phyloP scores from a whole-genome alignment of 1,140 invertebrate genomes.

The Anoplophora glabripennis region DNA sequence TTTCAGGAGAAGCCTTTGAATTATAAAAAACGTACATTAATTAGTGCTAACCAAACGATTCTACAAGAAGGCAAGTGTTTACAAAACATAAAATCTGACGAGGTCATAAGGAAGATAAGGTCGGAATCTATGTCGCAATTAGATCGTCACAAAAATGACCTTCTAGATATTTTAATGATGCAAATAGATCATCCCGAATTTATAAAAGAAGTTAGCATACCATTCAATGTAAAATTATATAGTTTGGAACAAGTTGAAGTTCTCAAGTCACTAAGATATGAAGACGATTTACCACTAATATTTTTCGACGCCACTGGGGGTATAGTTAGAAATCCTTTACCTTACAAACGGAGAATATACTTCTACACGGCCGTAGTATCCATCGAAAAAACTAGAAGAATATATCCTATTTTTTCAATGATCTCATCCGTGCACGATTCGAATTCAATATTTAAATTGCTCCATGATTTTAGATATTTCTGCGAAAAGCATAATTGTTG shows the following conservation, averaged over 20 bases:
- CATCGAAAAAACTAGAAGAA: background rate
- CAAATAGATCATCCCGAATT: background rate
- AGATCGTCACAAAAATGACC: too few species aligned
- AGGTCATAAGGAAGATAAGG: too few species aligned
- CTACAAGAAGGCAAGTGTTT: too few species aligned
- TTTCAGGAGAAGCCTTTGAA: too few species aligned
- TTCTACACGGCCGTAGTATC: background rate
- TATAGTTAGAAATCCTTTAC: background rate
- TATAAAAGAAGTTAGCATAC: background rate
- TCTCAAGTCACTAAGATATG: background rate
- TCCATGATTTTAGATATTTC: constrained; percentile 2
- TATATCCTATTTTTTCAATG: constrained; percentile 2
- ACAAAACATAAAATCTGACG: too few species aligned
- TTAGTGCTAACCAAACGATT: too few species aligned
- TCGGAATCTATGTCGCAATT: too few species aligned
- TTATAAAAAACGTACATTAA: too few species aligned
- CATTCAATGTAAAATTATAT: background rate
- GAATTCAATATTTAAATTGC: background rate
- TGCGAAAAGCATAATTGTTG: background rate
- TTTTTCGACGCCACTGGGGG: background rate
- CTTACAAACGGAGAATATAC: background rate
- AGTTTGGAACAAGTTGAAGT: background rate
- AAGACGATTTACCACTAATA: background rate
- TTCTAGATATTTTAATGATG: background rate
- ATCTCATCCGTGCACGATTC: background rate